Percentiles rank a stretch among this genome's conserved stretches.
Evolutionary conservation across 2,113 vertebrate species (phyloP).

Genomic region (Crotalus viridis): DNA sequence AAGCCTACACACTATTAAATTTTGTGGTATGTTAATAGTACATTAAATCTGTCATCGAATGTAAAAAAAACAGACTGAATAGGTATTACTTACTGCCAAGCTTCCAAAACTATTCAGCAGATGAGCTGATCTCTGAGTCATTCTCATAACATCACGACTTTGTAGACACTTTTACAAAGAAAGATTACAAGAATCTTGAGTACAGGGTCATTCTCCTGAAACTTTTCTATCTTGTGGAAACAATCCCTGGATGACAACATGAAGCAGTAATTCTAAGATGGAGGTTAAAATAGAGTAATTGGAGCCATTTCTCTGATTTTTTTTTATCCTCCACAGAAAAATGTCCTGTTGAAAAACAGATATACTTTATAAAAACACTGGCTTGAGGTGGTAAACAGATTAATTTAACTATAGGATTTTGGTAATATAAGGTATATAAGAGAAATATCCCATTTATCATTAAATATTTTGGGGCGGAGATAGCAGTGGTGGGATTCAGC

Average conservation of each 20-base stretch:
- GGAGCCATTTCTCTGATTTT: background rate
- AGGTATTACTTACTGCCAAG: conserved; percentile 17
- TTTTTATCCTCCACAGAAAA: background rate
- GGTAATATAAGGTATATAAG: background rate
- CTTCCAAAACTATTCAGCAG: background rate
- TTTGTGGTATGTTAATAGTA: background rate
- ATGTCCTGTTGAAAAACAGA: background rate
- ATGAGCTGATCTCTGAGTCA: conserved; percentile 19
- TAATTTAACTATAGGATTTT: background rate
- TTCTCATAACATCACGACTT: conserved; percentile 6
- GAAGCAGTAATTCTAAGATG: background rate
- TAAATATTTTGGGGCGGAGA: background rate
- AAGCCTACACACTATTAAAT: background rate
- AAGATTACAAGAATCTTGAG: background rate
- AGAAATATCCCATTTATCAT: background rate
- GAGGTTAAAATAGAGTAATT: background rate
- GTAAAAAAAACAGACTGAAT: conserved; percentile 16
- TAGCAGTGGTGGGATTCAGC: too few species aligned
- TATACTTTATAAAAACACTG: background rate
- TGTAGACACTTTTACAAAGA: background rate
- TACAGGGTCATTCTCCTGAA: background rate
- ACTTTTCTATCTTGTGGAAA: background rate
- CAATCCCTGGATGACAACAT: background rate
- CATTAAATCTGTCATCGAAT: conserved; percentile 2
- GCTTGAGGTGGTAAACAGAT: background rate